phyloP scores from a whole-genome alignment of 2,797 vertebrate species.

The Enteromius fasciolatus region DNA sequence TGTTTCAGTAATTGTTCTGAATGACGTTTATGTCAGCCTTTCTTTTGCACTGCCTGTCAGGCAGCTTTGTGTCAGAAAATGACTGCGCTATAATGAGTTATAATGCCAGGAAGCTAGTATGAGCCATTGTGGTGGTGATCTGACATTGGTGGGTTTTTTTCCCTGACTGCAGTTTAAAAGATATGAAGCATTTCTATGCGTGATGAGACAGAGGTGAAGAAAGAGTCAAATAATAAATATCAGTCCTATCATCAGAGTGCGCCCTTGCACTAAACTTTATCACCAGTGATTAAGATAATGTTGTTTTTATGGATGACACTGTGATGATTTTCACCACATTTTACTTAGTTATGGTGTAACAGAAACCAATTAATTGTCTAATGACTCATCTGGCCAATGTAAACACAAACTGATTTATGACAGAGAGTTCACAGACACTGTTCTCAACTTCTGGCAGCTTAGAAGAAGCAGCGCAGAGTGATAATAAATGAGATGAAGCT shows the following conservation, averaged over 20 bases:
- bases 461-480: conserved; percentile 9
- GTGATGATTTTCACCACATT: conserved; percentile 1
- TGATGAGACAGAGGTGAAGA: not conserved
- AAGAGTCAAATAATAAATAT: conserved; percentile 1
- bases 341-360: not conserved
- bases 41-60: not conserved
- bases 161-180: not conserved
- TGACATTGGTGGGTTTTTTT: not conserved
- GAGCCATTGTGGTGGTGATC: not conserved
- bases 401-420: conserved; percentile 48
- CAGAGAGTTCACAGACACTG: conserved; percentile 25
- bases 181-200: not conserved
- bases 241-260: not conserved
- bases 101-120: conserved; percentile 25
- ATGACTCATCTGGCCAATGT: not conserved
- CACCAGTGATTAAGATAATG: conserved; percentile 7
- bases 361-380: conserved; percentile 16
- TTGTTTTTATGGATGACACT: conserved; percentile 7
- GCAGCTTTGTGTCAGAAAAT: conserved; percentile 25
- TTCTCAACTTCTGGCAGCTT: conserved; percentile 27
- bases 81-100: conserved; percentile 4
- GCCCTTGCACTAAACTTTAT: conserved; percentile 6
- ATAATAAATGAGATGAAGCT: conserved; percentile 56
- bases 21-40: conserved; percentile 43
- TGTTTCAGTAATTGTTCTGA: conserved; percentile 35